A percentile compares a stretch with the other conserved stretches of the same genome.
Conservation (phyloP, 2,797 vertebrate species). For the Bradypus variegatus region DNA sequence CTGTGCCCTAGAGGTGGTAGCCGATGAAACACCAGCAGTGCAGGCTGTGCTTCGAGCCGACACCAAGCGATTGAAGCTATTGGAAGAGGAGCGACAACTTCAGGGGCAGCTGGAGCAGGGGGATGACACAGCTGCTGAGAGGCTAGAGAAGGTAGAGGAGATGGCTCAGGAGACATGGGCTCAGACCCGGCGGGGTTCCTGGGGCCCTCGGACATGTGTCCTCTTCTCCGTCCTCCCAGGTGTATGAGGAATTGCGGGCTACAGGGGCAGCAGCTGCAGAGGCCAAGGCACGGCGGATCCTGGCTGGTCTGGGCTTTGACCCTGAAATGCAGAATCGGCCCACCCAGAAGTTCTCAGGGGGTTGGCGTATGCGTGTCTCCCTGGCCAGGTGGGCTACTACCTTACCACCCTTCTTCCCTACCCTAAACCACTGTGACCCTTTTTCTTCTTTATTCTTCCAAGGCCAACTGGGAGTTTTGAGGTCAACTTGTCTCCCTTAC, state of each 20-base stretch:
- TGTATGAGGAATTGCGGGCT: constrained; percentile 87
- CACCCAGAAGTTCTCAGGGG: constrained; percentile 91
- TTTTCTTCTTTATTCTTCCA: not conserved
- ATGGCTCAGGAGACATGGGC: not conserved
- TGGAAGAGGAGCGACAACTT: constrained; percentile 84
- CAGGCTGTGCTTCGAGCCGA: constrained; percentile 91
- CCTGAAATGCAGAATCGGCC: constrained; percentile 91
- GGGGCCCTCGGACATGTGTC: not conserved
- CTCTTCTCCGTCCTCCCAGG: constrained; percentile 70
- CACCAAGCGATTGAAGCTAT: constrained; percentile 83
- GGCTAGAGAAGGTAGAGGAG: constrained; percentile 81
- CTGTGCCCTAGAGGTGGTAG: constrained; percentile 82
- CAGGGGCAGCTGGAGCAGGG: constrained; percentile 85
- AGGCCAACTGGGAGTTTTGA: not conserved
- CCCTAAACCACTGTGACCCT: not conserved
- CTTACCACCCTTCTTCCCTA: not conserved
- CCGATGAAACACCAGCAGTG: constrained; percentile 88
- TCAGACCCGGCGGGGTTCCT: not conserved
- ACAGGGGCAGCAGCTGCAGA: constrained; percentile 88
- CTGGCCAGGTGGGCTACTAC: constrained; percentile 80
- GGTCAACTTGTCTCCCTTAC: too few relatives aligned
- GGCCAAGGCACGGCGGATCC: constrained; percentile 87
- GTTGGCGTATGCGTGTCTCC: constrained; percentile 96
- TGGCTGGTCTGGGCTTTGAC: constrained; percentile 90
- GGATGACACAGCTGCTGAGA: constrained; percentile 82